phyloP scores from a whole-genome alignment of 2,113 vertebrate genomes.

The Cisticola juncidis region DNA sequence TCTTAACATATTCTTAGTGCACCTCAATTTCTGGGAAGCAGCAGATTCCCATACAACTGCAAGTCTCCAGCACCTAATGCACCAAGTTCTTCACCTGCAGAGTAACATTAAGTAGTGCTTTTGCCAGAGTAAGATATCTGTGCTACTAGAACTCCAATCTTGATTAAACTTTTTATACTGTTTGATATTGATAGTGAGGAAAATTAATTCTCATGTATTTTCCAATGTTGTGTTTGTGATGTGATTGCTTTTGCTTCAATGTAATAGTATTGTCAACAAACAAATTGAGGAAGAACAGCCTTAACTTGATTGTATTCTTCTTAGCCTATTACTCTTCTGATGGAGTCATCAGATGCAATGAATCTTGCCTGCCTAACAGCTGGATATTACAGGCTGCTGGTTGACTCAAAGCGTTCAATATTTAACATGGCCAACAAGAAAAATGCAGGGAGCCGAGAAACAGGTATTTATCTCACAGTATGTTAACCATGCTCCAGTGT shows the following conservation, averaged over 20 bases:
- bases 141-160: not conserved
- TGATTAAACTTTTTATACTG: not conserved
- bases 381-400: constrained; percentile 94
- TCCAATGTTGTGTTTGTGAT: not conserved
- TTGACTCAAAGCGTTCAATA: constrained; percentile 95
- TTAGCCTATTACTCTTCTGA: constrained; percentile 94
- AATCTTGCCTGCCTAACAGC: constrained; percentile 97
- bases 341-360: constrained; percentile 97
- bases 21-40: not conserved
- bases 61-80: not conserved
- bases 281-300: not conserved
- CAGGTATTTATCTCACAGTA: constrained; percentile 68
- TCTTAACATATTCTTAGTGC: not conserved
- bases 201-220: not conserved
- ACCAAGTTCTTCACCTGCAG: not conserved
- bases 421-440: constrained; percentile 96
- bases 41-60: not conserved
- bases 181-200: not conserved
- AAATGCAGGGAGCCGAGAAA: constrained; percentile 76
- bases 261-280: not conserved
- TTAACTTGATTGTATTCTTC: constrained; percentile 58
- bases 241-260: not conserved
- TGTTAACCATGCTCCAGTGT: not conserved
- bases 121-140: not conserved
- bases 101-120: not conserved